Percentiles rank a stretch among this genome's conserved stretches.
phyloP scores from a whole-genome alignment of 2,797 vertebrate genomes.

The Malacoraja senta region DNA sequence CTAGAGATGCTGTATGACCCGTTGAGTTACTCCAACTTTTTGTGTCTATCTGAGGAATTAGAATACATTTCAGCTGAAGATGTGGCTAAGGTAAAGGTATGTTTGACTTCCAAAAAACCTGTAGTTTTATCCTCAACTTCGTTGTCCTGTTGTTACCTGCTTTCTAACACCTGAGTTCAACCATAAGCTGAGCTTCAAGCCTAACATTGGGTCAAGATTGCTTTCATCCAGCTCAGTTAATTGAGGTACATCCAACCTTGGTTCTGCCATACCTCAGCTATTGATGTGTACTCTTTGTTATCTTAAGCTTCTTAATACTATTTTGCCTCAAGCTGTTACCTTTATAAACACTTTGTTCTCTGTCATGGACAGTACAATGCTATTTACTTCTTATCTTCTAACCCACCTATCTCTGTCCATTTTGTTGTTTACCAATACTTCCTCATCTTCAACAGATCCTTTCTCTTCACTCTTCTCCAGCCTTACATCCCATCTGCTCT shows the following conservation, averaged over 20 bases:
- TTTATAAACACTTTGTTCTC: not conserved
- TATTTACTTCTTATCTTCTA: not conserved
- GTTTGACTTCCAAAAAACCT: not conserved
- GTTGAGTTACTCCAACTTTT: too few species aligned
- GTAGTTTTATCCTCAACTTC: not conserved
- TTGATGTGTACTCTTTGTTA: not conserved
- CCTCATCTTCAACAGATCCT: not conserved
- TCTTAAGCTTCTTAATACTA: not conserved
- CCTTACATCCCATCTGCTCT: too few species aligned
- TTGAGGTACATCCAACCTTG: not conserved
- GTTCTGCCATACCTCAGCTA: not conserved
- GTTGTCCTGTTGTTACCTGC: not conserved
- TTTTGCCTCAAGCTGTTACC: not conserved
- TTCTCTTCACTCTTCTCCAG: not conserved
- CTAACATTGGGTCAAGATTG: not conserved
- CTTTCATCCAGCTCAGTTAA: not conserved
- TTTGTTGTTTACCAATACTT: not conserved
- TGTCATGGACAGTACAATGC: not conserved
- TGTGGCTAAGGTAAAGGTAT: not conserved
- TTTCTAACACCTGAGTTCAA: not conserved
- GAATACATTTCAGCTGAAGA: not conserved
- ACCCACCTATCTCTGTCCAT: not conserved
- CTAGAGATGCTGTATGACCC: too few species aligned
- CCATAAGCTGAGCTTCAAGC: slow-evolving; percentile 13
- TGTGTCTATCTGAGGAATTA: not conserved